A percentile compares a stretch with the other conserved stretches of the same genome.
These are phyloP conservation scores for Uromys caudimaculatus DNA, from an alignment of 2,797 vertebrate species.

Conservation along the genomic window DNA sequence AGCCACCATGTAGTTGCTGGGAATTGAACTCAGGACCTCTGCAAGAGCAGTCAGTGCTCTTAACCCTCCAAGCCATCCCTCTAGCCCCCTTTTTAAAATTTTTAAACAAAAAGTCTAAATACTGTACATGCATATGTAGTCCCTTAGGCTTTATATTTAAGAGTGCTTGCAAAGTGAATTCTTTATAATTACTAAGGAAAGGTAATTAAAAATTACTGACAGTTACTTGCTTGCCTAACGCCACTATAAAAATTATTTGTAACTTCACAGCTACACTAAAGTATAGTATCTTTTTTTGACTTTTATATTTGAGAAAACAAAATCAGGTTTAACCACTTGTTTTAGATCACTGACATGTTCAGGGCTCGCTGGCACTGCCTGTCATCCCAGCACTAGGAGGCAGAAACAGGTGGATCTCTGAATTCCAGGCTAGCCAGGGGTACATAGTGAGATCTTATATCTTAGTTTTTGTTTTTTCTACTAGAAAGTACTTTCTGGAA, in stretches of 20 bases:
- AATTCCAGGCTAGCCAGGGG: background rate
- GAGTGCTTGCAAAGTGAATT: conserved; percentile 32
- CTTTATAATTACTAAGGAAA: conserved; percentile 27
- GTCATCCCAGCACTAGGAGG: background rate
- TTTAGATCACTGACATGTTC: background rate
- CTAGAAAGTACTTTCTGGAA: conserved; percentile 17
- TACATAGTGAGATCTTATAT: background rate
- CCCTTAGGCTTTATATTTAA: conserved; percentile 20
- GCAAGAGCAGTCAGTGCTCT: too few relatives aligned
- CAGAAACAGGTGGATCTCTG: background rate
- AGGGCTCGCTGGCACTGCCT: background rate
- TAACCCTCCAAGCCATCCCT: too few relatives aligned
- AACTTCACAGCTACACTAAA: background rate
- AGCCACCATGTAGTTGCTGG: too few relatives aligned
- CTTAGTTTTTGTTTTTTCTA: conserved; percentile 52
- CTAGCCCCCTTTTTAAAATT: background rate
- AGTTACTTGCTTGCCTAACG: background rate
- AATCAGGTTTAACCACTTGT: conserved; percentile 7
- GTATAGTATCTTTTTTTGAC: conserved; percentile 37
- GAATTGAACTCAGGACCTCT: too few relatives aligned
- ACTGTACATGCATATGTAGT: background rate
- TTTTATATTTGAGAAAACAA: conserved; percentile 53
- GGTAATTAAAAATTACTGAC: background rate
- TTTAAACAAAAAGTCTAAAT: background rate
- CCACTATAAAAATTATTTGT: background rate